Evolutionary conservation across 2,888 invertebrate genomes (phyloP).

Genomic region (Protophormia terraenovae): DNA sequence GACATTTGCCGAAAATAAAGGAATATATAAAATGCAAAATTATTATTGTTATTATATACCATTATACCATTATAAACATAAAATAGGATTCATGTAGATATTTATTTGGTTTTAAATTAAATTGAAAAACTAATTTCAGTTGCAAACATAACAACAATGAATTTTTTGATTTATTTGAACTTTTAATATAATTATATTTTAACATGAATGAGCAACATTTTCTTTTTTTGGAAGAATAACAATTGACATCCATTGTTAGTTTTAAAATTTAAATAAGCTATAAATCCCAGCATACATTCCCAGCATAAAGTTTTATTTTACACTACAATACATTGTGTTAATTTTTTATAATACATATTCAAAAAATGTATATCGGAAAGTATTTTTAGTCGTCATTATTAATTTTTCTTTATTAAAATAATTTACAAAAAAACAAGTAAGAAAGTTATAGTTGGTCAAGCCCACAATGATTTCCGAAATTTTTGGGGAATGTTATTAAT

Average conservation of each 20-base stretch:
- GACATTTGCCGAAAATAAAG: background rate
- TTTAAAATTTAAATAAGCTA: background rate
- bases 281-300: background rate
- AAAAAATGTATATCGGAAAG: too few species aligned
- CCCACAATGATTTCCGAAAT: too few species aligned
- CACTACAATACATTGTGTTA: too few species aligned
- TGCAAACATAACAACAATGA: background rate
- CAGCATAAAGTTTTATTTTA: too few species aligned
- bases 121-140: background rate
- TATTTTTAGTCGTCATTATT: too few species aligned
- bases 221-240: background rate
- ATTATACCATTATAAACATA: background rate
- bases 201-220: constrained; percentile 28
- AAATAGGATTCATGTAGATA: background rate
- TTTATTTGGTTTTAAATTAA: background rate
- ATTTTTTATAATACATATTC: too few species aligned
- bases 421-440: too few species aligned
- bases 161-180: constrained; percentile 14
- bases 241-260: constrained; percentile 31
- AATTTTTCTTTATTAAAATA: too few species aligned
- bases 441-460: too few species aligned
- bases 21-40: background rate
- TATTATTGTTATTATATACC: background rate
- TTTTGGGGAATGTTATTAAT: too few species aligned
- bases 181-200: constrained; percentile 25